Percentiles rank a stretch among this genome's conserved stretches.
phyloP scores from a whole-genome alignment of 2,797 vertebrate species.

The Threskiornis aethiopicus region DNA sequence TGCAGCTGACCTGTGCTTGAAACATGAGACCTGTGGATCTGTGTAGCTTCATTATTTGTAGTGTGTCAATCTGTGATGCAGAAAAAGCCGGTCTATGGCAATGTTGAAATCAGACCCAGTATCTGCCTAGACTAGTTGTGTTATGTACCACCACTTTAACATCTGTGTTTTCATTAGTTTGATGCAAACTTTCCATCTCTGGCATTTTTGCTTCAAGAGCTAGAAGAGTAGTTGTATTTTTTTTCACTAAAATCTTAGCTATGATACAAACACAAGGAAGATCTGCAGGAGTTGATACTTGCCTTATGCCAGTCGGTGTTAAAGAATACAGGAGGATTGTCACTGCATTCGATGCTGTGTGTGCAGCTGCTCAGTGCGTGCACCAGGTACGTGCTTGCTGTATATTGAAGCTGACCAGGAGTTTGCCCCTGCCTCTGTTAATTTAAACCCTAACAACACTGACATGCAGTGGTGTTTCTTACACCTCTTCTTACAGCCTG shows the following conservation, averaged over 20 bases:
- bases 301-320: background rate
- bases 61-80: background rate
- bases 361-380: background rate
- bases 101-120: background rate
- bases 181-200: background rate
- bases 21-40: background rate
- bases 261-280: background rate
- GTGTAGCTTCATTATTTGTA: background rate
- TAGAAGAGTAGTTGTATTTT: background rate
- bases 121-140: background rate
- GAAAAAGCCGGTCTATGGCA: background rate
- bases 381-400: background rate
- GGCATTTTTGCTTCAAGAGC: background rate
- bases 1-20: background rate
- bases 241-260: background rate
- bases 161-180: background rate
- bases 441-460: background rate
- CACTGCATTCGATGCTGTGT: too few relatives aligned
- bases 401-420: accelerated
- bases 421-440: background rate
- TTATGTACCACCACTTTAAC: background rate
- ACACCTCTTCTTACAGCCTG: background rate
- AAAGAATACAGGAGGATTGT: background rate
- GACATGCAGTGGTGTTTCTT: background rate
- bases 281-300: background rate